Conservation (phyloP, 2,113 vertebrate genomes). For the Nycticryphes semicollaris region DNA sequence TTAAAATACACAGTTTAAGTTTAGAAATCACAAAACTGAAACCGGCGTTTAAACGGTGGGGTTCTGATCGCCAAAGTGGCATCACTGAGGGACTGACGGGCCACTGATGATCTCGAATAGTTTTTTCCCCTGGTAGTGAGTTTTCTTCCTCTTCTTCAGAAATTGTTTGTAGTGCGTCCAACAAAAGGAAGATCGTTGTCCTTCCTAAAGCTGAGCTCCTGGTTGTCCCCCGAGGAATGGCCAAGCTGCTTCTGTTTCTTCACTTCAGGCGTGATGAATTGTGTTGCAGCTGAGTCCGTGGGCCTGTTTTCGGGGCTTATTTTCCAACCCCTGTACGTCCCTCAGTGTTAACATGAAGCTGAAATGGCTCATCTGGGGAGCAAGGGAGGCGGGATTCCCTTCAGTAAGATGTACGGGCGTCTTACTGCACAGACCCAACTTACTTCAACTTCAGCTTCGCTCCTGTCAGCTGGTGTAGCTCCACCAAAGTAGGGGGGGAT, state of each 20-base stretch:
- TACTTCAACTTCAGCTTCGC: neutral
- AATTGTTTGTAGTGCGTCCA: neutral
- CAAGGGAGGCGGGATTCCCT: neutral
- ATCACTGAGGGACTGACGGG: neutral
- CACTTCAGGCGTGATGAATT: neutral
- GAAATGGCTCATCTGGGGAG: neutral
- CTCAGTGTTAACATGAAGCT: neutral
- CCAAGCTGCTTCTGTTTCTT: neutral
- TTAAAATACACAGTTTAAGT: neutral
- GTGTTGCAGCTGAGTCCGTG: neutral
- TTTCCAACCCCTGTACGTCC: neutral
- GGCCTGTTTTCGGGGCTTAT: neutral
- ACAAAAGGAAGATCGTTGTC: neutral
- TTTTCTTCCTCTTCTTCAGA: neutral
- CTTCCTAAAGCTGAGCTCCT: neutral
- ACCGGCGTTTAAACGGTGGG: neutral
- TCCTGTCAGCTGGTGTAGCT: neutral
- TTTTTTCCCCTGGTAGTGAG: neutral
- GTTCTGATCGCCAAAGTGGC: neutral
- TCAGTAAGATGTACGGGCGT: neutral
- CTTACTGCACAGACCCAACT: neutral
- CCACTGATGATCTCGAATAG: neutral
- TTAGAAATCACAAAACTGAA: neutral
- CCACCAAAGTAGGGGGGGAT: neutral
- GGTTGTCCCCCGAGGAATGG: neutral